Evolutionary conservation across 2,888 invertebrate species (phyloP), one percentile per base, ranked within the genome.

Genomic region (Sminthurinus aureus): DNA sequence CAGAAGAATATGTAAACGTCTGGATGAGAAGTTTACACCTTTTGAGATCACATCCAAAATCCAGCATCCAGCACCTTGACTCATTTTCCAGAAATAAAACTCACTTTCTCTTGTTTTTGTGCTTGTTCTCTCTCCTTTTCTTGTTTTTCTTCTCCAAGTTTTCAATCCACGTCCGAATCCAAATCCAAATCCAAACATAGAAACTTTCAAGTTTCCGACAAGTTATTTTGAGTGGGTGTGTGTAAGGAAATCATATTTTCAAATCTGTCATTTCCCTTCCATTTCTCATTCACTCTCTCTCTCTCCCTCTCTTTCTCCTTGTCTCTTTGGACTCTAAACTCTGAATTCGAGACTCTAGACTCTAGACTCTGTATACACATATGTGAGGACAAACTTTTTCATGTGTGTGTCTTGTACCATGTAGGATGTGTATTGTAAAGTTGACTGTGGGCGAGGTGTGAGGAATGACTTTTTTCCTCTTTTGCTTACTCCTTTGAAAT

Each of bases 181-280:
- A 38, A 85, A 85, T 84, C 38, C 38, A 38, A 38, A 38, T 38
- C 83, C 85, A 85, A 85, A 85, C 85, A 85, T 64, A 81, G 83
- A 85, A 85, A 85, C 85, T 84, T 64, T 74, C 83, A 84, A 83
- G 73, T 85, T 85, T 84, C 71, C 84, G 78, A 80, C 83, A 79
- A 81, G 81, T 86, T 84, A 79, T 81, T 83, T 83, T 81, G 81
- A 83, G 71, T 69, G 73, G 82, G 79, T 83, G 58, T 73, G 82
- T 20, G 12, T 6, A 71, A 81, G 71, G 52, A 81, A 83, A 86
- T 86, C 87, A 87, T 88, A 87, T 86, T 87, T 88, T 86, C 86
- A 87, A 88, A 88, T 88, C 87, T 88, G 88, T 87, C 88, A 88
- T 87, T 86, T 83, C 85, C 76, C 83, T 81, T 73, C 86, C 26